Evolutionary conservation across 2,113 vertebrate species (phyloP).

Genomic region (Mirza zaza): DNA sequence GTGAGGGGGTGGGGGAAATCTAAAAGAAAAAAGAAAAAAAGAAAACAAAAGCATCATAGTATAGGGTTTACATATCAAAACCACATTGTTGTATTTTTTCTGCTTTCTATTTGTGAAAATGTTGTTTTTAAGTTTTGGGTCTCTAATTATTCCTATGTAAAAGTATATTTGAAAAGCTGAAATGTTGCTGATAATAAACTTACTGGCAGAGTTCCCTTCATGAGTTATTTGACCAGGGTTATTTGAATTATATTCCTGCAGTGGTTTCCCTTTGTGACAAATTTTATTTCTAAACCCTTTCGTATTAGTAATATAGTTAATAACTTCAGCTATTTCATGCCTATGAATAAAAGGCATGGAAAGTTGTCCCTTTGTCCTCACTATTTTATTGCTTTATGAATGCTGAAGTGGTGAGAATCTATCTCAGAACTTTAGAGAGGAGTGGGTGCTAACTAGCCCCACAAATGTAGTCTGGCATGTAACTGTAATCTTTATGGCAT

Average conservation of each 20-base stretch:
- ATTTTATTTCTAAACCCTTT: slow-evolving; percentile 35
- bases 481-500: not conserved
- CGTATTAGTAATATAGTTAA: not conserved
- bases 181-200: slow-evolving; percentile 46
- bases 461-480: not conserved
- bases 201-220: slow-evolving; percentile 14
- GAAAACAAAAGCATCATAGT: not conserved
- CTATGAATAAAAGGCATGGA: not conserved
- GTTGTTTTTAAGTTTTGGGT: not conserved
- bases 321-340: not conserved
- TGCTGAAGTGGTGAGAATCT: not conserved
- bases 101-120: slow-evolving; percentile 54
- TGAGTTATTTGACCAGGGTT: not conserved
- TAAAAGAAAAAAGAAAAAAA: not conserved
- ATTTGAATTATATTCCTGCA: slow-evolving; percentile 48
- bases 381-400: not conserved
- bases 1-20: too few relatives aligned
- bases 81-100: slow-evolving; percentile 42
- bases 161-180: slow-evolving; percentile 55
- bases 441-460: not conserved
- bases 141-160: slow-evolving; percentile 46
- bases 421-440: not conserved
- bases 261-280: not conserved
- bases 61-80: not conserved
- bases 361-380: not conserved